Conservation (phyloP, 2,797 vertebrate genomes). For the Poeciliopsis gracilis region DNA sequence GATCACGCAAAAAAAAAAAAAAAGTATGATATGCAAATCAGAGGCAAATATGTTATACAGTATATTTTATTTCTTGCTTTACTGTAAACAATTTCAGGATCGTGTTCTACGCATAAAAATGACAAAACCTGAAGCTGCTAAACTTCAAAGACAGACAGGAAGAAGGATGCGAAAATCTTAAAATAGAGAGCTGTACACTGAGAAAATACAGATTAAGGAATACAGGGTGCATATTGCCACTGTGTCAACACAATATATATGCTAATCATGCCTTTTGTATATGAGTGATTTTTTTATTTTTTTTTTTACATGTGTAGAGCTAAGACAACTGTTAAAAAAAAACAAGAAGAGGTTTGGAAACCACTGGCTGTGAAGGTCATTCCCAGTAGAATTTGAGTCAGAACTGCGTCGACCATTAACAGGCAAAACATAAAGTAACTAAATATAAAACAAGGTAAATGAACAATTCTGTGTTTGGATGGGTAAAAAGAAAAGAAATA, state of each 20-base stretch:
- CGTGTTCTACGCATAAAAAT: conserved; percentile 53
- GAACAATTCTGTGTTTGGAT: background rate
- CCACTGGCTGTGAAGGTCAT: conserved; percentile 64
- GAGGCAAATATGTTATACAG: background rate
- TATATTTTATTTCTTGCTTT: background rate
- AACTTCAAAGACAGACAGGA: conserved; percentile 49
- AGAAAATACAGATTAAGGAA: conserved; percentile 2
- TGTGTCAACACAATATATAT: conserved; percentile 80
- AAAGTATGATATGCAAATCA: conserved; percentile 6
- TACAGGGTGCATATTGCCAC: conserved; percentile 60
- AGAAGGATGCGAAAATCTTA: conserved; percentile 22
- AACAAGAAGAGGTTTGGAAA: conserved; percentile 35
- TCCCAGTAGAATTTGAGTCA: conserved; percentile 29
- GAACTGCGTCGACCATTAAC: conserved; percentile 4
- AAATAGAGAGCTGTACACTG: conserved; percentile 35
- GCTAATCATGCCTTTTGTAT: conserved; percentile 74
- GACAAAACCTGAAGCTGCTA: conserved; percentile 40
- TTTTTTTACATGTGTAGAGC: conserved; percentile 68
- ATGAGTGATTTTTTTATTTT: conserved; percentile 49
- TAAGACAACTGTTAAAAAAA: conserved; percentile 47
- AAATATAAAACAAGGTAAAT: conserved; percentile 2
- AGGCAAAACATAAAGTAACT: conserved; percentile 9
- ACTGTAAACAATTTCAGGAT: conserved; percentile 61
- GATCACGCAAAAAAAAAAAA: conserved; percentile 16
- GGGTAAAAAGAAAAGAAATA: too few species aligned